These are phyloP conservation scores for Prinia subflava DNA, from an alignment of 2,113 vertebrate genomes.

Conservation along the genomic window DNA sequence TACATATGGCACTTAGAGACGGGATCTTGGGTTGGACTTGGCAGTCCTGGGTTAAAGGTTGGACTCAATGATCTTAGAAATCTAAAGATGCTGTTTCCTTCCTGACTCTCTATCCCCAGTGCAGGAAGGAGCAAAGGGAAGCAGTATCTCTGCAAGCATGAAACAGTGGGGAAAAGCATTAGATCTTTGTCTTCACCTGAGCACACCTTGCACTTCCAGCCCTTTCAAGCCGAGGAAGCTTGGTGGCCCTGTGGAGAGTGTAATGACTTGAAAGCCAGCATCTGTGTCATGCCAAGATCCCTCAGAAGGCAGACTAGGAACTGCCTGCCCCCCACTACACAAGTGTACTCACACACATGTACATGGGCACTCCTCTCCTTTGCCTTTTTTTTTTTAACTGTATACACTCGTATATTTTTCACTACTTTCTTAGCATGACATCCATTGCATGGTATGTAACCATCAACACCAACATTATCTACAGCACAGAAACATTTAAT, in stretches of 20 bases:
- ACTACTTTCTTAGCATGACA: neutral
- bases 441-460: neutral
- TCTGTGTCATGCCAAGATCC: neutral
- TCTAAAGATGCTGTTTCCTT: neutral
- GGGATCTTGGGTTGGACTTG: neutral
- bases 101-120: neutral
- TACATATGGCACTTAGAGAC: neutral
- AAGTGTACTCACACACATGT: neutral
- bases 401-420: neutral
- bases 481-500: neutral
- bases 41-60: neutral
- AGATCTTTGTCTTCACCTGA: neutral
- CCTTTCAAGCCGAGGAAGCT: neutral
- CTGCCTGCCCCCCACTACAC: fast-evolving
- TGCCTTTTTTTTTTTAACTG: neutral
- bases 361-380: neutral
- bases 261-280: neutral
- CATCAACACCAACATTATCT: neutral
- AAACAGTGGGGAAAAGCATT: neutral
- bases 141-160: neutral
- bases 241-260: neutral
- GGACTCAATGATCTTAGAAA: fast-evolving
- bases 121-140: neutral
- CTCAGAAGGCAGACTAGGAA: neutral
- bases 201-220: neutral